phyloP scores from a whole-genome alignment of 2,888 invertebrate genomes.

The Stenichneumon culpator region DNA sequence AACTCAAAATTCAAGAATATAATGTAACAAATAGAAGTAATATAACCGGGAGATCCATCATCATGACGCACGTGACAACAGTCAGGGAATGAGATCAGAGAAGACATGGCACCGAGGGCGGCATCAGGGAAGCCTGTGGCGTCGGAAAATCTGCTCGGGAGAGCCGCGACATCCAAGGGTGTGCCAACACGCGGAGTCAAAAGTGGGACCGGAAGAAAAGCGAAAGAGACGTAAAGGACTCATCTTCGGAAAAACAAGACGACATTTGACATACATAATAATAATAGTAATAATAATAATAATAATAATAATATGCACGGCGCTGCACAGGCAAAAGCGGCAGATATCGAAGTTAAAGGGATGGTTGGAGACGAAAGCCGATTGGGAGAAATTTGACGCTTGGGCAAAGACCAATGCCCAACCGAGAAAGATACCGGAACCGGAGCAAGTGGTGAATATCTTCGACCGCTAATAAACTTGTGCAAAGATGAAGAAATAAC shows the following conservation, averaged over 20 bases:
- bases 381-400: conserved; percentile 77
- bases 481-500: not conserved
- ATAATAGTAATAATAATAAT: not conserved
- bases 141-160: conserved; percentile 24
- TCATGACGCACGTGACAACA: conserved; percentile 7
- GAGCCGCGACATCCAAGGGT: not conserved
- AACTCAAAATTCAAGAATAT: conserved; percentile 13
- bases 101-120: conserved; percentile 53
- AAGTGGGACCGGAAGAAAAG: conserved; percentile 25
- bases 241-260: not conserved
- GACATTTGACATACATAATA: not conserved
- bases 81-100: not conserved
- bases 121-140: conserved; percentile 20
- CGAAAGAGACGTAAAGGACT: conserved; percentile 46
- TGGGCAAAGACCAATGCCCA: conserved; percentile 76
- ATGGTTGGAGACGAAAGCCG: conserved; percentile 76
- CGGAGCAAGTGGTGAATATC: conserved; percentile 73
- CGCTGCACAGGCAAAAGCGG: conserved; percentile 48
- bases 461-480: not conserved
- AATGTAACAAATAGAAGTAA: not conserved
- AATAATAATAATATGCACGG: too few relatives aligned
- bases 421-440: conserved; percentile 74
- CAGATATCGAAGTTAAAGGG: conserved; percentile 69
- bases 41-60: not conserved
- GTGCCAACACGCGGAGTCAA: conserved; percentile 19